Base-by-base conservation (phyloP, 2,797 vertebrate species). In the Sebastes matsubarae region DNA sequence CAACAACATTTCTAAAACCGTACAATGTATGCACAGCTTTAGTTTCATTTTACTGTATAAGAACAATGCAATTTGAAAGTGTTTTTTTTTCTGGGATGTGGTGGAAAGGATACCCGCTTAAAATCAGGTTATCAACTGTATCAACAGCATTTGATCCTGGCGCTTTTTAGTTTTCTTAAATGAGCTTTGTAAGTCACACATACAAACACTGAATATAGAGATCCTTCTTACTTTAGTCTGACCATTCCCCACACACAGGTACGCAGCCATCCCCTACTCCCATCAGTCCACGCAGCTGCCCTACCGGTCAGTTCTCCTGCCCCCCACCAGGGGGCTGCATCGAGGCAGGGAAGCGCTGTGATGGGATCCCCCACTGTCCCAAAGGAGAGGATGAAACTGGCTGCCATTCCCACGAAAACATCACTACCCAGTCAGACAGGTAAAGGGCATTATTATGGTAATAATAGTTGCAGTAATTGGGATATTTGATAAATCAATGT, bases 301-400 rank as follows among this genome's bases (percentile, higher is more conserved):
- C 83, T 0, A 61, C 55, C 2, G 94, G 93, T n/a, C 94, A 96
- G 87, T 97, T 96, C 90, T 93, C 93, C 79, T 97, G 96, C 80
- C 92, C 92, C 1, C 89, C 94, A 82, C 94, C 95, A 71, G 96
- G 94, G 22, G 91, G 83, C 74, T 97, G 96, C 81, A 94, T 97
- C 1, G 69, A 91, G 20, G 81, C 77, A 14, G 54, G 61, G 8
- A 81, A 87, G 27, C 94, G 92, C 0, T 98, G 97, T n/a, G 88
- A 97, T 2, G 95, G 96, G 1, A 50, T 92, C 20, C 84, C 89
- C 0, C 93, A 97, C 86, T 97, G 97, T 46, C 93, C 93, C 2
- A 92, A 93, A 2, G 93, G 95, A 80, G 93, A 96, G 0, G 97
- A 98, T 16, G 97, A 97, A 89, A 79, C 30, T 0, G 94, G 91